These are phyloP conservation scores for Oxyscelio sp. DNA, from an alignment of 2,888 invertebrate genomes.

Conservation along the genomic window DNA sequence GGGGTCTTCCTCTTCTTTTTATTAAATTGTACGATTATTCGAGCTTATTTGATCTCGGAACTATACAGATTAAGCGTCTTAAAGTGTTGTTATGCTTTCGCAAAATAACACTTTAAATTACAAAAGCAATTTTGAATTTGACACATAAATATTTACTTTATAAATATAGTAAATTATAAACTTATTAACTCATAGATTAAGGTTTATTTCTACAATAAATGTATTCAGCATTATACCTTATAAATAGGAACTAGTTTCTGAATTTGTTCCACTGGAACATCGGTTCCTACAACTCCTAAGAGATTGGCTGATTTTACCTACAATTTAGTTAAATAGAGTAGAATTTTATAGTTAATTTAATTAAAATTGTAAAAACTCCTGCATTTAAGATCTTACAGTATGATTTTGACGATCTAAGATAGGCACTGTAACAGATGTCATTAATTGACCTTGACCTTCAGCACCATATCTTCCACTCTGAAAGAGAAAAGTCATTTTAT, in stretches of 20 bases:
- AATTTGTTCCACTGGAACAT: constrained; percentile 98
- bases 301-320: constrained; percentile 96
- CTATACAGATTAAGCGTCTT: no score
- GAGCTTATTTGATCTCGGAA: no score
- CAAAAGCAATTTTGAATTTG: no score
- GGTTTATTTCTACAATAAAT: background rate
- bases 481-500: no score
- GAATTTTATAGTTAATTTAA: no score
- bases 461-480: constrained; percentile 92
- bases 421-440: constrained; percentile 98
- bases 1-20: constrained; percentile 16
- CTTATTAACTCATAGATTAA: no score
- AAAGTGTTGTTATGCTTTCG: no score
- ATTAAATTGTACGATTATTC: no score
- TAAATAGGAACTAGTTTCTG: constrained; percentile 98
- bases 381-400: constrained; percentile 90
- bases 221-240: constrained; percentile 90
- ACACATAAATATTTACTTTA: no score
- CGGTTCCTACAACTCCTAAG: constrained; percentile 98
- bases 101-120: no score
- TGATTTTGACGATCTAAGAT: constrained; percentile 98
- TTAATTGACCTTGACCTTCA: constrained; percentile 93
- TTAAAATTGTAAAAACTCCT: constrained; percentile 42
- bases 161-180: no score
- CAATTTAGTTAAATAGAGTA: no score